phyloP scores from a whole-genome alignment of 2,113 vertebrate species.

The Apodemus sylvaticus region DNA sequence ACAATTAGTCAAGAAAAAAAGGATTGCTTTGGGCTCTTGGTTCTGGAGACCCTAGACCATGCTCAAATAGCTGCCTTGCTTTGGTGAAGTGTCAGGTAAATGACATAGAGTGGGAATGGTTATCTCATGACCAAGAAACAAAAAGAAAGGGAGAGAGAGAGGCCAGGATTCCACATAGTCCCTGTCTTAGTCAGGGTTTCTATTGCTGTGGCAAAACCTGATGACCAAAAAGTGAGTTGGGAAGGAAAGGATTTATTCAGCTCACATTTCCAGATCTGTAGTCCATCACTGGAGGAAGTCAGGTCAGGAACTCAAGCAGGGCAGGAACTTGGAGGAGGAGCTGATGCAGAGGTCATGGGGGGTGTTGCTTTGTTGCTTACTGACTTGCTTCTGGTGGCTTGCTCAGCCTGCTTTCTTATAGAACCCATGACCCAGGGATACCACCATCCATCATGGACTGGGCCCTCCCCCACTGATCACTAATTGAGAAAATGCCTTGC shows the following conservation, averaged over 20 bases:
- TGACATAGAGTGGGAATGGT: not conserved
- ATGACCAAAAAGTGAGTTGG: not conserved
- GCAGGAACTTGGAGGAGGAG: not conserved
- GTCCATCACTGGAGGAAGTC: not conserved
- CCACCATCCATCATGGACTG: not conserved
- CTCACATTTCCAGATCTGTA: not conserved
- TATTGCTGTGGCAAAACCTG: no score
- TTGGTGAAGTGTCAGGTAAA: not conserved
- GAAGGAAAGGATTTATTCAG: not conserved
- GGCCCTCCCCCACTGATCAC: not conserved
- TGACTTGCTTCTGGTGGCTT: not conserved
- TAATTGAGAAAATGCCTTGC: no score
- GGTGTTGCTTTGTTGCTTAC: not conserved
- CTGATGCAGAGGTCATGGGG: not conserved
- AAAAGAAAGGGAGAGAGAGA: not conserved
- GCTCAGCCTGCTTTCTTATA: not conserved
- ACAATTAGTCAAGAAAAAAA: not conserved
- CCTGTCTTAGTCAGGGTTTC: no score
- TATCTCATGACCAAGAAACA: not conserved
- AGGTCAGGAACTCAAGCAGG: not conserved
- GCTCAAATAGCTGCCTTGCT: not conserved
- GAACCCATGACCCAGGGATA: not conserved
- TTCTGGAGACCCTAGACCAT: no score
- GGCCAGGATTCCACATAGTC: not conserved
- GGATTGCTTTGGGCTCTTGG: not conserved